A percentile compares a stretch with the other conserved stretches of the same genome.
phyloP scores from a whole-genome alignment of 1,140 invertebrate genomes.

The Papilio helenus region DNA sequence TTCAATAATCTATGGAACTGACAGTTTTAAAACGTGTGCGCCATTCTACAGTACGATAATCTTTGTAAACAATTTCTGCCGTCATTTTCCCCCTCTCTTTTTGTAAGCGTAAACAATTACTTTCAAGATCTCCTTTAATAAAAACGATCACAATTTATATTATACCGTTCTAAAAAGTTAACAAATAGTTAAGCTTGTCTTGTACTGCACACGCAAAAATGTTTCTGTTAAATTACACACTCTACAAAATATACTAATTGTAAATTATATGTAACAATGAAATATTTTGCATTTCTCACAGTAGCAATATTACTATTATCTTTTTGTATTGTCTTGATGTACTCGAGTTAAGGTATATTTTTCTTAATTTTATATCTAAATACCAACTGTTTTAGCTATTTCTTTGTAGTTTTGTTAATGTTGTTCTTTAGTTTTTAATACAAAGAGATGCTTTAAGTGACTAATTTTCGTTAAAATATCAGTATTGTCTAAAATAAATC shows the following conservation, averaged over 20 bases:
- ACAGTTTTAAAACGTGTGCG: neutral
- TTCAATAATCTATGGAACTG: neutral
- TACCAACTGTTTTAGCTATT: slow-evolving; percentile 65
- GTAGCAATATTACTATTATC: slow-evolving; percentile 14
- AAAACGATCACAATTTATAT: neutral
- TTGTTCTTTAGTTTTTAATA: slow-evolving; percentile 76
- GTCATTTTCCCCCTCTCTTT: neutral
- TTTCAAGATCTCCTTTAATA: neutral
- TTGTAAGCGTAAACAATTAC: neutral
- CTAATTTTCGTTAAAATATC: slow-evolving; percentile 71
- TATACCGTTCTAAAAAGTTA: neutral
- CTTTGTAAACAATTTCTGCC: neutral
- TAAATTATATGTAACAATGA: neutral
- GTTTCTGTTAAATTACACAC: slow-evolving; percentile 27
- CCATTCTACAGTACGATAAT: neutral
- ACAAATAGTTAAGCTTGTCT: slow-evolving; percentile 6
- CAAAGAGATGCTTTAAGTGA: slow-evolving; percentile 76
- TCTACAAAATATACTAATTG: neutral
- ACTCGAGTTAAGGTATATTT: slow-evolving; percentile 20
- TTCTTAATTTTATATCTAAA: slow-evolving; percentile 44
- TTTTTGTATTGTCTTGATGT: slow-evolving; percentile 28
- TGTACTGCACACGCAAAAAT: neutral
- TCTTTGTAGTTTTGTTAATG: slow-evolving; percentile 65
- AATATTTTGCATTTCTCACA: slow-evolving; percentile 23
- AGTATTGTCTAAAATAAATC: slow-evolving; percentile 72